These are phyloP conservation scores for Takifugu bimaculatus DNA, from an alignment of 2,113 vertebrate species.

Conservation along the genomic window DNA sequence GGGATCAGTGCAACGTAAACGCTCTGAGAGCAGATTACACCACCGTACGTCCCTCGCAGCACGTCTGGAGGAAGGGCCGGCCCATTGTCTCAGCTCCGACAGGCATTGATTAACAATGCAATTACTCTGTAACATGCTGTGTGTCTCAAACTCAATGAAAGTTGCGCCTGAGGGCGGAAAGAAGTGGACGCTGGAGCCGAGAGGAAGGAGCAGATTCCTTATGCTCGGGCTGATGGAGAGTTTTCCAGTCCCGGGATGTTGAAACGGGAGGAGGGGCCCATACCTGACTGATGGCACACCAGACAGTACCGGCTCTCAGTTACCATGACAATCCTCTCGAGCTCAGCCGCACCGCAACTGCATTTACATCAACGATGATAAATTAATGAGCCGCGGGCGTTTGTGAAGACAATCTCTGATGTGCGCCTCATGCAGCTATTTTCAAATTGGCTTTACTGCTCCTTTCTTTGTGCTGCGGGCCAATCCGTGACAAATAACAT, in stretches of 20 bases:
- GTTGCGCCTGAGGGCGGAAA: conserved; percentile 54
- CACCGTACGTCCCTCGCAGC: conserved; percentile 63
- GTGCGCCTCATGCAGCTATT: conserved; percentile 6
- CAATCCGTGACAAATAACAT: conserved; percentile 36
- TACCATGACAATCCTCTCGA: conserved; percentile 13
- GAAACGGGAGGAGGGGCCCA: conserved; percentile 26
- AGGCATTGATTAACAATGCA: conserved; percentile 80
- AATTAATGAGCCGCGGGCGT: conserved; percentile 11
- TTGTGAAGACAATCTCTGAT: conserved; percentile 17
- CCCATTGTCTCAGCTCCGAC: conserved; percentile 64
- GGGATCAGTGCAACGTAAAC: conserved; percentile 52
- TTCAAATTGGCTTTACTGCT: conserved; percentile 12
- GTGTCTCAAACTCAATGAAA: conserved; percentile 73
- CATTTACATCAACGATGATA: conserved; percentile 15
- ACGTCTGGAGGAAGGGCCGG: conserved; percentile 57
- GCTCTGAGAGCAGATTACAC: conserved; percentile 64
- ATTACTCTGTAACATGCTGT: conserved; percentile 75
- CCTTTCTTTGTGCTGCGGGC: conserved; percentile 21
- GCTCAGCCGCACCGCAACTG: conserved; percentile 24
- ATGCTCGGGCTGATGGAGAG: conserved; percentile 32
- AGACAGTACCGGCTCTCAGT: conserved; percentile 7
- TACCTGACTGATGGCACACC: conserved; percentile 31
- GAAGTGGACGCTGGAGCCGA: conserved; percentile 12
- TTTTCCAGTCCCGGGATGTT: conserved; percentile 42
- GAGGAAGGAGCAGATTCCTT: neutral